Evolutionary conservation across 1,140 invertebrate genomes (phyloP), one percentile per base, ranked within the genome.

Genomic region (Chrysomallon squamiferum): DNA sequence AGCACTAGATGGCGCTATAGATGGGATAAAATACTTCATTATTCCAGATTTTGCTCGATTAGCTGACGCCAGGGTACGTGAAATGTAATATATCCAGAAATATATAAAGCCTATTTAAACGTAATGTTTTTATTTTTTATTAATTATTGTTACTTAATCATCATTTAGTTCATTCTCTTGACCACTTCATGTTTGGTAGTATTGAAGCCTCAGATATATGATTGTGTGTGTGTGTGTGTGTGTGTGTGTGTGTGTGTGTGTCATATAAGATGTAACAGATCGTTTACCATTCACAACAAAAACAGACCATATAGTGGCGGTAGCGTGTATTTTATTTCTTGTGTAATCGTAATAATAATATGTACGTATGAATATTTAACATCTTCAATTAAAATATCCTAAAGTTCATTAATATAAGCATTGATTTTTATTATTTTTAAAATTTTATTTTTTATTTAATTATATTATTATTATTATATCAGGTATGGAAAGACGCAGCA

Each of bases 1-100:
- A 25, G 98, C 95, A 3, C 86, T 99, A 50, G 95, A 95, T 0
- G 96, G 96, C 27, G 95, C 96, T 1, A 90, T 89, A 0, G 92
- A 95, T 71, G 97, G 97, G 3, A 95, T 96, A 52, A 87, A 89
- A 50, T 96, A 95, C 81, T 97, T 97, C 80, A 88, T 98, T 13
- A 92, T 90, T 75, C 95, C 97, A 1, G 94, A 98, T 83, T 97
- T 98, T 76, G 89, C 90, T 68, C 57, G 68, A 41, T 64, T 76
- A 0, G 63, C 43, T 2, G 74, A 78, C 61, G 74, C 74, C 5
- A 69, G 69, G 68, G 76, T 78, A 57, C 71, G 68, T 50, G 2
- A 15, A 22, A 49, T 54, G 35, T 49, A n/a, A n/a, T n/a, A n/a
- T n/a, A n/a, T 45, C 11, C 7, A 49, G 2, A 25, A 49, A 49